These are phyloP conservation scores for Odontomyia ornata DNA, from an alignment of 2,888 invertebrate genomes.

Conservation along the genomic window DNA sequence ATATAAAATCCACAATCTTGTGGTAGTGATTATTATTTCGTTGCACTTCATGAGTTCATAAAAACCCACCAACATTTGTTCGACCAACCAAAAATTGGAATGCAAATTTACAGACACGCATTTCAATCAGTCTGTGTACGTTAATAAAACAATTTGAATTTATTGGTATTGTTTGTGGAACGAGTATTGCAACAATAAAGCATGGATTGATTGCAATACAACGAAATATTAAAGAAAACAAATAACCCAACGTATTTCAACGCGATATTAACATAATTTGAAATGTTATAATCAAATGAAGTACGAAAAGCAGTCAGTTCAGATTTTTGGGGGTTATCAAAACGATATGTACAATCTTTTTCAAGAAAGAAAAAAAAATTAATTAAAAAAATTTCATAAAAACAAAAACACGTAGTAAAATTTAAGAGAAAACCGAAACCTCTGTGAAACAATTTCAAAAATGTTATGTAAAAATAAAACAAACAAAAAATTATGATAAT, in stretches of 20 bases:
- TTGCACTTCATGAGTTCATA: neutral
- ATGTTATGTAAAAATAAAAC: conserved; percentile 14
- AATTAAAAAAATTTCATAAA: conserved; percentile 12
- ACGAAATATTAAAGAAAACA: neutral
- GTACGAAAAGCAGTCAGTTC: conserved; percentile 16
- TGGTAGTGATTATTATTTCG: neutral
- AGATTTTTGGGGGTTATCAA: conserved; percentile 1
- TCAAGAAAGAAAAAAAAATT: conserved; percentile 22
- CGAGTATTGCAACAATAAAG: neutral
- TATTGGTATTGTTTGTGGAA: neutral
- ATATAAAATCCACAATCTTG: too few species aligned
- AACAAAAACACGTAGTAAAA: conserved; percentile 9
- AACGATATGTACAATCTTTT: conserved; percentile 30
- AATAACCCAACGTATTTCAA: neutral
- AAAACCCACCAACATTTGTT: conserved; percentile 22
- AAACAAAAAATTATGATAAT: neutral
- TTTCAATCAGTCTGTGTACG: neutral
- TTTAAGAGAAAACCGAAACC: conserved; percentile 24
- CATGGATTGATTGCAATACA: neutral
- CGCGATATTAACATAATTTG: neutral
- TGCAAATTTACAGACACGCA: neutral
- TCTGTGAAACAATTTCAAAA: conserved; percentile 39
- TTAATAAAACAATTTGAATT: neutral
- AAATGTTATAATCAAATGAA: neutral
- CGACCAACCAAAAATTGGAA: conserved; percentile 3